phyloP scores from a whole-genome alignment of 2,888 invertebrate genomes.

The Chrysolina haemoptera region DNA sequence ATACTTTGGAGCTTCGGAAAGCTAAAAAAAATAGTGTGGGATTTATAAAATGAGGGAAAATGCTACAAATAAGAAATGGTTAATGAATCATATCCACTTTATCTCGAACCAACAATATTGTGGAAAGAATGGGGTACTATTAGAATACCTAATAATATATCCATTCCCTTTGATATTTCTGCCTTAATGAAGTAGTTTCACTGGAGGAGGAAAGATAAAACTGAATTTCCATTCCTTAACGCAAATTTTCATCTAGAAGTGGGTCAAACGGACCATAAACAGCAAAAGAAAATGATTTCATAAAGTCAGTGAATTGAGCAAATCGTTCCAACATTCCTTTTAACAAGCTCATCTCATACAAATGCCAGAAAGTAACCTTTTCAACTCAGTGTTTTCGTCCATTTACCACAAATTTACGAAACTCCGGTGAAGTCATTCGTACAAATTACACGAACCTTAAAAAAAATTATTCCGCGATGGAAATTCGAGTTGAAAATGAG shows the following conservation, averaged over 20 bases:
- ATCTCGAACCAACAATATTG: no score
- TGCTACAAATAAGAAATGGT: no score
- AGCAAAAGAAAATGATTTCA: not conserved
- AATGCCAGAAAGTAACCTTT: not conserved
- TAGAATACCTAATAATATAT: not conserved
- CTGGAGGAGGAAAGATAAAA: not conserved
- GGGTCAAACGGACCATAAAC: conserved; percentile 13
- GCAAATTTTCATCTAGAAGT: not conserved
- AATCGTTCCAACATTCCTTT: not conserved
- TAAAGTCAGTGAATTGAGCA: conserved; percentile 10
- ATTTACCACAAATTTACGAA: not conserved
- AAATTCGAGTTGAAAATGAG: no score
- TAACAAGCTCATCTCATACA: not conserved
- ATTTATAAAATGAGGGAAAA: no score
- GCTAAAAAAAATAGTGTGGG: no score
- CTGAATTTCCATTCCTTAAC: not conserved
- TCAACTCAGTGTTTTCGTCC: not conserved
- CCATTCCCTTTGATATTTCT: conserved; percentile 1
- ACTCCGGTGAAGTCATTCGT: not conserved
- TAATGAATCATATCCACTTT: no score
- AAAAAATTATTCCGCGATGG: no score
- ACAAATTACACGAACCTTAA: not conserved
- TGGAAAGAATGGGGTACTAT: not conserved
- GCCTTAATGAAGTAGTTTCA: not conserved
- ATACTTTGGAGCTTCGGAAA: no score